Percentiles rank a stretch among this genome's conserved stretches.
Conservation (phyloP, 92 coral and sea anemone species). For the Zoanthus solanderi region DNA sequence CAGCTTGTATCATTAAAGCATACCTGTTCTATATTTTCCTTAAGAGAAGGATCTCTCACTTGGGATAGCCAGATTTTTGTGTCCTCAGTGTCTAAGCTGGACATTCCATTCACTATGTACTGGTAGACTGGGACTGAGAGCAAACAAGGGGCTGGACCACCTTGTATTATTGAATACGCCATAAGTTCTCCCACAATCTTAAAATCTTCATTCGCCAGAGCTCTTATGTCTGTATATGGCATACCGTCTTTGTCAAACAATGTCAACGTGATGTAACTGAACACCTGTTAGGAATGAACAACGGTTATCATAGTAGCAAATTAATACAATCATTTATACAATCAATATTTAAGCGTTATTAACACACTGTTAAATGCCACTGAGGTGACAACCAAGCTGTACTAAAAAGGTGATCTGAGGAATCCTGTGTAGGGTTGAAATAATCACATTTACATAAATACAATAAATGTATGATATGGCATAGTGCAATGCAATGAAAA, state of each 20-base stretch:
- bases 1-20: too few species aligned
- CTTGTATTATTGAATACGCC: constrained; percentile 58
- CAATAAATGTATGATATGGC: too few species aligned
- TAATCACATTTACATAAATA: too few species aligned
- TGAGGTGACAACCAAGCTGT: too few species aligned
- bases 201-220: constrained; percentile 75
- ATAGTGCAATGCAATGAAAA: too few species aligned
- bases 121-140: constrained; percentile 51
- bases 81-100: constrained; percentile 29
- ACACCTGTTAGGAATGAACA: constrained; percentile 49
- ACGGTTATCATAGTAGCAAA: constrained; percentile 10
- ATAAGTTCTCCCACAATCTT: constrained; percentile 63
- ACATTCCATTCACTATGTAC: constrained; percentile 54
- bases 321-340: too few species aligned
- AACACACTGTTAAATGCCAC: too few species aligned
- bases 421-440: too few species aligned
- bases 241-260: constrained; percentile 66
- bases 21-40: too few species aligned
- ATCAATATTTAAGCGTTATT: too few species aligned
- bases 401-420: too few species aligned
- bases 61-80: neutral
- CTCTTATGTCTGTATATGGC: constrained; percentile 67
- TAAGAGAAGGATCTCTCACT: too few species aligned
- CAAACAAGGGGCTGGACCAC: constrained; percentile 54
- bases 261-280: constrained; percentile 56